Percentiles rank a stretch among this genome's conserved stretches.
phyloP scores from a whole-genome alignment of 2,888 invertebrate species.

The Thelaira solivaga region DNA sequence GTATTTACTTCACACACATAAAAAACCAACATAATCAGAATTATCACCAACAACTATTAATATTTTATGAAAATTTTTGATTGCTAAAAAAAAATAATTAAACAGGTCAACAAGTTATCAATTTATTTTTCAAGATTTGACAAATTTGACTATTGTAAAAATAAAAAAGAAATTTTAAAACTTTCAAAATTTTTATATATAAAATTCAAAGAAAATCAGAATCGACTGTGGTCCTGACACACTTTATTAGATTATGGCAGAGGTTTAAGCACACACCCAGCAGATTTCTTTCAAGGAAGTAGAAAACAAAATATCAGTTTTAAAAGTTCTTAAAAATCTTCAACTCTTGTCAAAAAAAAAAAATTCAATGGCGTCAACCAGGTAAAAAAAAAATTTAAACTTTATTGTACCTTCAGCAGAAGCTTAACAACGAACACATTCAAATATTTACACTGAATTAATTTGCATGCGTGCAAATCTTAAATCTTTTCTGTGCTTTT shows the following conservation, averaged over 20 bases:
- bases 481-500: constrained; percentile 14
- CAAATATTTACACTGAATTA: constrained; percentile 60
- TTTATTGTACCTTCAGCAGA: constrained; percentile 31
- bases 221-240: background rate
- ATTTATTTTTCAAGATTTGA: too few relatives aligned
- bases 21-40: too few relatives aligned
- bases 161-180: too few relatives aligned
- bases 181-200: too few relatives aligned
- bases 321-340: background rate
- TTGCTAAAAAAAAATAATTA: too few relatives aligned
- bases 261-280: background rate
- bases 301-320: background rate
- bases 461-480: constrained; percentile 59
- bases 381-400: constrained; percentile 5
- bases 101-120: too few relatives aligned
- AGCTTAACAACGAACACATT: constrained; percentile 28
- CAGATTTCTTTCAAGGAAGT: background rate
- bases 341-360: constrained; percentile 11
- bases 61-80: too few relatives aligned
- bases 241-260: background rate
- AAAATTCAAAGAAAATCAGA: too few relatives aligned
- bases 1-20: too few relatives aligned
- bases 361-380: constrained; percentile 40
- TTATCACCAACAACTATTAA: too few relatives aligned
- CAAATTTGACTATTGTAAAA: too few relatives aligned